Evolutionary conservation across 1,140 invertebrate genomes (phyloP).

Genomic region (Drosophila nigromelanica): DNA sequence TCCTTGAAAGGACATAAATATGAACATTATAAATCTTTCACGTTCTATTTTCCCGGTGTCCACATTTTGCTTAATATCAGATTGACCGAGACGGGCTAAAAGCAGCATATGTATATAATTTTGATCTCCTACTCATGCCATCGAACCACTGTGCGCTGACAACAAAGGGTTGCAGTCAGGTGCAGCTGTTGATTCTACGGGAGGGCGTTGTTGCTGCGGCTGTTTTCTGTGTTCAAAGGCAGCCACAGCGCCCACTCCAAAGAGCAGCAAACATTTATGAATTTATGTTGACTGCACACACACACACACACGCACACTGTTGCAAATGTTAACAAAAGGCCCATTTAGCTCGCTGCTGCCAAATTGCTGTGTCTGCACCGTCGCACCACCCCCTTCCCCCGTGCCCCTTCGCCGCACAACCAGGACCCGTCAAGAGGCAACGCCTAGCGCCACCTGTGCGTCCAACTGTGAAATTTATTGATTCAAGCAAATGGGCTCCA

Average conservation of each 20-base stretch:
- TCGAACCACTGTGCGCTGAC: neutral
- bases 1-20: no score
- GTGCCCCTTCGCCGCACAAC: neutral
- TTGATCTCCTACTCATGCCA: neutral
- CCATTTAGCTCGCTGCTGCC: conserved; percentile 52
- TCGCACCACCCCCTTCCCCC: neutral
- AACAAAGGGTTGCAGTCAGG: conserved; percentile 47
- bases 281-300: conserved; percentile 47
- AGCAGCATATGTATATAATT: no score
- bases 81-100: no score
- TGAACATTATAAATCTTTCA: no score
- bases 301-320: conserved; percentile 2
- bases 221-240: neutral
- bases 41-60: no score
- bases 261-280: conserved; percentile 53
- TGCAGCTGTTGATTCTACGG: conserved; percentile 25
- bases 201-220: neutral
- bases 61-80: no score
- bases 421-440: neutral
- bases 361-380: conserved; percentile 40
- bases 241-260: conserved; percentile 10
- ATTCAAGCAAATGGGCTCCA: conserved; percentile 66
- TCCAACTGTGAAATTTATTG: conserved; percentile 80
- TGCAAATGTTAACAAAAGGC: conserved; percentile 57
- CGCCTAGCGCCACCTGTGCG: conserved; percentile 59